Percentiles rank a stretch among this genome's conserved stretches.
phyloP scores from a whole-genome alignment of 2,113 vertebrate species.

The Hypocryptadius cinnamomeus region DNA sequence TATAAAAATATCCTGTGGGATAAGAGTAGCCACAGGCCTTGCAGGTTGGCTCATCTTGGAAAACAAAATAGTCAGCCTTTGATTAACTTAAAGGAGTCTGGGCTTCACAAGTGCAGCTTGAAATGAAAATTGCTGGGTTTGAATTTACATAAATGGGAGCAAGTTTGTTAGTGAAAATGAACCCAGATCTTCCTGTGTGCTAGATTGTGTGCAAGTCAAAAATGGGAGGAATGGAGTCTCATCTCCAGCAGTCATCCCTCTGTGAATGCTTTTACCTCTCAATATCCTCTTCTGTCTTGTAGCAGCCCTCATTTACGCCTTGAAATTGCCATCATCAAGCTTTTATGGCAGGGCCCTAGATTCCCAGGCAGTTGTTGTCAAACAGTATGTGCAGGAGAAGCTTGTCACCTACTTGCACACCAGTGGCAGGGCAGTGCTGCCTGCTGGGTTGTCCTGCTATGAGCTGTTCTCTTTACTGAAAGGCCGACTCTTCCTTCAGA shows the following conservation, averaged over 20 bases:
- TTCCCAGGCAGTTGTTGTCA: not conserved
- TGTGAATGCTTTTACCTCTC: not conserved
- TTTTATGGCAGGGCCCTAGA: not conserved
- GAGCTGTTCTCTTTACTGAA: not conserved
- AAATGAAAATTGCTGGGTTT: not conserved
- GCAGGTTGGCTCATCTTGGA: not conserved
- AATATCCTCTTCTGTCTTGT: not conserved
- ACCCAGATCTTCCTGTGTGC: not conserved
- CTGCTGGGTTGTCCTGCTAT: not conserved
- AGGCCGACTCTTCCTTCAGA: not conserved
- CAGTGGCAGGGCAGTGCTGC: not conserved
- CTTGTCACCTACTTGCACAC: not conserved
- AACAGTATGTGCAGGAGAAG: not conserved
- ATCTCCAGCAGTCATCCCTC: not conserved
- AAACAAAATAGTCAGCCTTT: not conserved
- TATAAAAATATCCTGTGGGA: not conserved
- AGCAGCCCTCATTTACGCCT: not conserved
- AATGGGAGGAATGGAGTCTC: not conserved
- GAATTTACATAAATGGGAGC: not conserved
- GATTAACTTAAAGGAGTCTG: not conserved
- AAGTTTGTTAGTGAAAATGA: constrained; percentile 1
- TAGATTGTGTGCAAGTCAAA: not conserved
- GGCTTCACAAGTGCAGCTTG: constrained; percentile 22
- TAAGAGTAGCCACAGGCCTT: not conserved
- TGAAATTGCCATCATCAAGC: not conserved